phyloP scores from a whole-genome alignment of 1,140 invertebrate species.

The Mercenaria mercenaria region DNA sequence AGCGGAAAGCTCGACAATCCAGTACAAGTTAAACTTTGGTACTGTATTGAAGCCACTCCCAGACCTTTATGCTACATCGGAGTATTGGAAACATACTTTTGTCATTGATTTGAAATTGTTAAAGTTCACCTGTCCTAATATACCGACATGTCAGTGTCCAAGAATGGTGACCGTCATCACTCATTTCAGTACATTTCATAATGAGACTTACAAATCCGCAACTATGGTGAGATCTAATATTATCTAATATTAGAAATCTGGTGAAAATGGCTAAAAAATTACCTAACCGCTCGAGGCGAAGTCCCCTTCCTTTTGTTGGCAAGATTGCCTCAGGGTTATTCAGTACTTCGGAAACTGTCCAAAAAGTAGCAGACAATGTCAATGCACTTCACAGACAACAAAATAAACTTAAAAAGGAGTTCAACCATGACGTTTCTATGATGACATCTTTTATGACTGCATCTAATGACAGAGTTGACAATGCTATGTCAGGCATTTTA shows the following conservation, averaged over 20 bases:
- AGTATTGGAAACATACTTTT: constrained; percentile 1
- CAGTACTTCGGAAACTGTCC: background rate
- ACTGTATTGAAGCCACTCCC: background rate
- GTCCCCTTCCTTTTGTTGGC: background rate
- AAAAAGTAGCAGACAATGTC: background rate
- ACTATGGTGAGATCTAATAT: background rate
- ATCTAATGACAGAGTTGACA: background rate
- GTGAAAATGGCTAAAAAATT: background rate
- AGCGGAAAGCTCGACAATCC: background rate
- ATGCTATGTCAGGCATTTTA: background rate
- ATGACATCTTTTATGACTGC: background rate
- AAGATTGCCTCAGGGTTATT: constrained; percentile 1
- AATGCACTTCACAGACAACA: background rate
- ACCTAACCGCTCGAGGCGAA: background rate
- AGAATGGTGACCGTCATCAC: background rate
- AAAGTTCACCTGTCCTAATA: background rate
- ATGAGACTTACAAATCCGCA: background rate
- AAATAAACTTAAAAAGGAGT: background rate
- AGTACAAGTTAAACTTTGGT: background rate
- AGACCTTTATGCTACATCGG: background rate
- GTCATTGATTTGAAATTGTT: background rate
- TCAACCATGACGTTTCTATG: background rate
- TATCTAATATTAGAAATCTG: too few relatives aligned
- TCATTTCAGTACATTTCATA: background rate
- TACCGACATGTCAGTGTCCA: background rate